Evolutionary conservation across 2,888 invertebrate species (phyloP).

Genomic region (Tortricodes alternella): DNA sequence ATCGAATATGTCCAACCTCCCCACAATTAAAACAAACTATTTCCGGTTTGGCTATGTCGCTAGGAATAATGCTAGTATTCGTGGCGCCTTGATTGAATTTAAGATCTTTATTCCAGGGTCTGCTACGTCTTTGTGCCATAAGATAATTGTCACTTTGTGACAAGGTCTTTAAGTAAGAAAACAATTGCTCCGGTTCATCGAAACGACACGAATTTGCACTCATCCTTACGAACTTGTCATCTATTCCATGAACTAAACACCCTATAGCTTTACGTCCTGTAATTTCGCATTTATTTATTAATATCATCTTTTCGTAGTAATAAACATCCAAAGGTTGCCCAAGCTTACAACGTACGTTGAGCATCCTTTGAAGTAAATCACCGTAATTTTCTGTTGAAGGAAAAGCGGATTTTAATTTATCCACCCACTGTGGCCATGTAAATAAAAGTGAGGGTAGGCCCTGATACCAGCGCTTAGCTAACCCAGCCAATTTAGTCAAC

Average conservation of each 20-base stretch:
- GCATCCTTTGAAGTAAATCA: neutral
- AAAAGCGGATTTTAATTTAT: constrained; percentile 16
- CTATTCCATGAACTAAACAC: neutral
- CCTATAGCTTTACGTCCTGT: neutral
- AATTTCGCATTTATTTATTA: constrained; percentile 1
- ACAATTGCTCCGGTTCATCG: constrained; percentile 9
- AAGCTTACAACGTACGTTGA: neutral
- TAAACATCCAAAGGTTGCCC: constrained; percentile 7
- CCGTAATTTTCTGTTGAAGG: constrained; percentile 16
- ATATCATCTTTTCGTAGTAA: neutral
- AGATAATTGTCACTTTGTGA: neutral
- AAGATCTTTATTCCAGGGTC: neutral
- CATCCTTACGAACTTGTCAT: constrained; percentile 9
- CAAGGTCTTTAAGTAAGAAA: neutral
- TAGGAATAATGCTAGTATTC: neutral
- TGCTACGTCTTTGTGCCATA: neutral
- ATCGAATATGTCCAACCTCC: neutral
- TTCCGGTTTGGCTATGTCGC: neutral
- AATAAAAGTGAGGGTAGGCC: constrained; percentile 7
- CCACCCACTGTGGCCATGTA: constrained; percentile 25
- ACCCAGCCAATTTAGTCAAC: neutral
- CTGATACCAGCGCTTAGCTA: constrained; percentile 5
- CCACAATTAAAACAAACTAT: neutral
- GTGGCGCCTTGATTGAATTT: neutral
- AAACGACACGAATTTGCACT: constrained; percentile 10